Conservation (phyloP, 2,113 vertebrate genomes). For the Diadophis punctatus region DNA sequence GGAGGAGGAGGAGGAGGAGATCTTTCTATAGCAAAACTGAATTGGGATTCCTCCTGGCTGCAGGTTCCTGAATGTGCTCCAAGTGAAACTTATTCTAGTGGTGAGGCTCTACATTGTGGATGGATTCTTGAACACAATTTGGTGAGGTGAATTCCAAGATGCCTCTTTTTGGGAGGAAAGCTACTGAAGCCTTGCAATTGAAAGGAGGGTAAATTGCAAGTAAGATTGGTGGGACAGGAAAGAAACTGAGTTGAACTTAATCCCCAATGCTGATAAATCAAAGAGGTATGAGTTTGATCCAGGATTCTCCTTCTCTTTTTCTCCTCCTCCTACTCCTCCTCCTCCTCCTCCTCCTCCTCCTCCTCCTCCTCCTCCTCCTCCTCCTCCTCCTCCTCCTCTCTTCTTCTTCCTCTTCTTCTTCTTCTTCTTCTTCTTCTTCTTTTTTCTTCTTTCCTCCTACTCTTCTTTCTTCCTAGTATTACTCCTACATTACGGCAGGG, state of each 20-base stretch:
- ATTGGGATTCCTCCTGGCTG: not conserved
- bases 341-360: not conserved
- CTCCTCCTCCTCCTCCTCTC: too few species aligned
- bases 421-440: too few species aligned
- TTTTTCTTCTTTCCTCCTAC: too few species aligned
- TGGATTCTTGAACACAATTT: not conserved
- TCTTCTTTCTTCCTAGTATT: not conserved
- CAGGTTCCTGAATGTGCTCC: not conserved
- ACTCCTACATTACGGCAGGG: not conserved
- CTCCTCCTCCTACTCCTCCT: not conserved
- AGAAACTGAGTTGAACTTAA: not conserved
- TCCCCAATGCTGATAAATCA: not conserved
- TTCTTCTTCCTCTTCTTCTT: too few species aligned
- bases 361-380: too few species aligned
- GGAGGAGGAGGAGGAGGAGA: not conserved
- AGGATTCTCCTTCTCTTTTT: not conserved
- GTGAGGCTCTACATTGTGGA: not conserved
- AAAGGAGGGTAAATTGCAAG: not conserved
- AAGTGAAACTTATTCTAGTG: not conserved
- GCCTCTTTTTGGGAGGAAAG: not conserved
- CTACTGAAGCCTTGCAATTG: not conserved
- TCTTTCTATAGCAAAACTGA: not conserved
- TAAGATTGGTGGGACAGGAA: not conserved
- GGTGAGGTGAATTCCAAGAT: not conserved
- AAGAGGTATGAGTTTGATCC: not conserved